Base-by-base conservation (phyloP, 2,113 vertebrate species). In the Eptatretus burgeri region DNA sequence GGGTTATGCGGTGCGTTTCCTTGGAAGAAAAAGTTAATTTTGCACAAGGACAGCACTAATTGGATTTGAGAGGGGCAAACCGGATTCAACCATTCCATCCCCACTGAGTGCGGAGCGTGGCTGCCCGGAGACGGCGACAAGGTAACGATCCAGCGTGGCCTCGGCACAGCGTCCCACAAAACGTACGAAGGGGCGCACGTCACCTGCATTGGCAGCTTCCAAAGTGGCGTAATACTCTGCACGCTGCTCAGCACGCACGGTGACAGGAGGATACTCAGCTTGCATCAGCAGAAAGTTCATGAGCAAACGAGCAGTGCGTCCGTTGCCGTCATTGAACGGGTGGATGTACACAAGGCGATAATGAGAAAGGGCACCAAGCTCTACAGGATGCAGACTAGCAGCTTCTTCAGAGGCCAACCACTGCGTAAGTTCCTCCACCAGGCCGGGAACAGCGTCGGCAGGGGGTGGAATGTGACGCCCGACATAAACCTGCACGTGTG, bases 201-300 rank as follows among this genome's bases (percentile, higher is more conserved):
- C 91, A 0, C 89, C 91, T 69, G 94, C 89, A 0, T 98, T 98
- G 71, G 89, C 89, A 0, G 77, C 80, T 69, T 96, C 84, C 17
- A 98, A 64, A 5, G 75, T 79, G 0, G 79, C 69, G 14, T 94
- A 98, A 18, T 98, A 98, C 70, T 98, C 89, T 0, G 83, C 75
- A 1, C 88, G 68, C 67, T 93, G 91, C 67, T 98, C 91, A 71
- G 95, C 95, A 56, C 82, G 81, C 67, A 96, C 81, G 13, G 84
- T 93, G 73, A 98, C 78, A 5, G 89, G 89, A 0, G 91, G 91
- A 66, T 91, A 96, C 1, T 82, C 80, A 0, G 89, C 85, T 71
- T 91, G 85, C 89, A 96, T 87, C 13, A 98, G 74, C 16, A 85
- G 82, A 2, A 98, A 77, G 76, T 93, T 98, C 89, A 98, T 93